phyloP scores from a whole-genome alignment of 2,113 vertebrate genomes.

The Perccottus glenii region DNA sequence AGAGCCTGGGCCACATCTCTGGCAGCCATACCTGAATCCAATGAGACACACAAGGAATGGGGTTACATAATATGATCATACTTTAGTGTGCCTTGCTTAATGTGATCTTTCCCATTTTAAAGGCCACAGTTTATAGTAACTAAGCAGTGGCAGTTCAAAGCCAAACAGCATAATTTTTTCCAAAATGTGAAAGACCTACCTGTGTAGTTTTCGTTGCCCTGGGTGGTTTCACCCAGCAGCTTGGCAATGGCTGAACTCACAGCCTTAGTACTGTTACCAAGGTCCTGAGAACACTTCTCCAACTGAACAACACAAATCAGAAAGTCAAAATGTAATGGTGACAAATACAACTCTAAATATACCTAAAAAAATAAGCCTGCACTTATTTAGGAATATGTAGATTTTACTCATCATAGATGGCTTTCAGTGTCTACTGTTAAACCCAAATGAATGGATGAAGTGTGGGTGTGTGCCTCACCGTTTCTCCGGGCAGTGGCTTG shows the following conservation, averaged over 20 bases:
- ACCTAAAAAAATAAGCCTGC: too few relatives aligned
- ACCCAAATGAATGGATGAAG: background rate
- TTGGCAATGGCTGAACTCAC: conserved; percentile 94
- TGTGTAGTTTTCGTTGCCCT: conserved; percentile 98
- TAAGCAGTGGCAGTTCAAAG: background rate
- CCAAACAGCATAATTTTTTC: background rate
- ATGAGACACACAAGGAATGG: background rate
- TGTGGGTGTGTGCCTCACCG: conserved; percentile 74
- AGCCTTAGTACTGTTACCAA: conserved; percentile 93
- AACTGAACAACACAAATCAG: conserved; percentile 74
- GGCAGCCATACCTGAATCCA: conserved; percentile 87
- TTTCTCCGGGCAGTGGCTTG: conserved; percentile 92
- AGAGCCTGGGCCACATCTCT: conserved; percentile 94
- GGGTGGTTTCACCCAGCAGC: conserved; percentile 92
- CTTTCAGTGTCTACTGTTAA: background rate
- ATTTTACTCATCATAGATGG: too few relatives aligned
- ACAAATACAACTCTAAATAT: background rate
- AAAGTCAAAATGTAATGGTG: conserved; percentile 1
- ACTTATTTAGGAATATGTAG: background rate
- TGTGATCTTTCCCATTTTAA: background rate
- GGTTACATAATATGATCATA: too few relatives aligned
- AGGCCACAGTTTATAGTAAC: background rate
- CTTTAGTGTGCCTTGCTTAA: too few relatives aligned
- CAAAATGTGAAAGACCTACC: conserved; percentile 72
- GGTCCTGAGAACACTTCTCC: conserved; percentile 94